Percentiles rank a stretch among this genome's conserved stretches.
These are phyloP conservation scores for Pitta sordida DNA, from an alignment of 2,113 vertebrate species.

Conservation along the genomic window DNA sequence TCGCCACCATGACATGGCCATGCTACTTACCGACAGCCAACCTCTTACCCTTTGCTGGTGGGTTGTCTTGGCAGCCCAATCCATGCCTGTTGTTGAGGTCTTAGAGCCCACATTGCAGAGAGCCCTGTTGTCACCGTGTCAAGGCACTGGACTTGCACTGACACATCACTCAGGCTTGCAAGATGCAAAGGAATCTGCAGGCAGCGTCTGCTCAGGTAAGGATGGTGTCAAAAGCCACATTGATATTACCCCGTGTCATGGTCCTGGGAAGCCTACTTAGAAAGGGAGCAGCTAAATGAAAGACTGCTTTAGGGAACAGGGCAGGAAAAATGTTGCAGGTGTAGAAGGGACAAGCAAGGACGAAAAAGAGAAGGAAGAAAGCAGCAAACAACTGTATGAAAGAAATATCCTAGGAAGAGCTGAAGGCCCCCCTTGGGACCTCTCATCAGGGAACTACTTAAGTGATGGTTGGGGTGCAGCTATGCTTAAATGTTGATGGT, in stretches of 20 bases:
- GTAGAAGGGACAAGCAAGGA: neutral
- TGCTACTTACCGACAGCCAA: neutral
- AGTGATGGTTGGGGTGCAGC: neutral
- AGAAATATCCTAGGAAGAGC: neutral
- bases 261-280: neutral
- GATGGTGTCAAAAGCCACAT: neutral
- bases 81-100: neutral
- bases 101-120: neutral
- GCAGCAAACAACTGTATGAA: neutral
- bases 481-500: accelerated
- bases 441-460: accelerated
- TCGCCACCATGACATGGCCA: accelerated
- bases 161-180: neutral
- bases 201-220: neutral
- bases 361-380: neutral
- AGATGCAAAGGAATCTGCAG: neutral
- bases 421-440: neutral
- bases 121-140: accelerated
- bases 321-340: neutral
- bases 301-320: neutral
- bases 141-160: accelerated
- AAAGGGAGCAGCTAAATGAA: neutral
- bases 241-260: neutral
- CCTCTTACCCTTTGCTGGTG: neutral
- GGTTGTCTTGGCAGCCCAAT: neutral